Conservation (phyloP, 2,888 invertebrate species). For the Papilio protenor region DNA sequence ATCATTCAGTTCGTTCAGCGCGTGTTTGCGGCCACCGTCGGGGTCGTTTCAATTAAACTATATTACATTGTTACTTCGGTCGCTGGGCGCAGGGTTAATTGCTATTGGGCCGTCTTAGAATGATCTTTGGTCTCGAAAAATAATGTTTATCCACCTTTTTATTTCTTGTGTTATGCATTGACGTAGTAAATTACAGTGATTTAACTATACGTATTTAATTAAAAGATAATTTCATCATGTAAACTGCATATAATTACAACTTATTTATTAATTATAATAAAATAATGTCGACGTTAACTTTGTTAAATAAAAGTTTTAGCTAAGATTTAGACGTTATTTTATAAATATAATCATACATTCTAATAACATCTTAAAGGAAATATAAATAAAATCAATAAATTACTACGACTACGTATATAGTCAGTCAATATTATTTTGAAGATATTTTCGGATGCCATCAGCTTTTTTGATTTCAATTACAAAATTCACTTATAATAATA, state of each 20-base stretch:
- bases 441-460: neutral
- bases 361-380: neutral
- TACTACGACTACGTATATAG: neutral
- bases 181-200: neutral
- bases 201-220: neutral
- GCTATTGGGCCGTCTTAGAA: slow-evolving; percentile 73
- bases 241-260: neutral
- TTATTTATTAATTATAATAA: neutral
- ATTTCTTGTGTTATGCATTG: slow-evolving; percentile 55
- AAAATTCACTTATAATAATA: too few relatives aligned
- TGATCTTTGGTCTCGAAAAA: slow-evolving; percentile 76
- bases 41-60: slow-evolving; percentile 81
- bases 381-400: slow-evolving; percentile 27
- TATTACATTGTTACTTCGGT: slow-evolving; percentile 78
- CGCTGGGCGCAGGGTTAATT: slow-evolving; percentile 74
- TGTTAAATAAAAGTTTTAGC: neutral
- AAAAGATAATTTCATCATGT: neutral
- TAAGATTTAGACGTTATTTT: neutral
- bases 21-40: slow-evolving; percentile 62
- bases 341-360: too few relatives aligned
- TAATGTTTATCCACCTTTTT: slow-evolving; percentile 74
- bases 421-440: neutral
- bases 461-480: too few relatives aligned
- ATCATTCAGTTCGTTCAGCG: slow-evolving; percentile 63
- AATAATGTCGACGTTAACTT: neutral